Percentiles rank a stretch among this genome's conserved stretches.
Evolutionary conservation across 1,140 invertebrate species (phyloP).

Genomic region (Drosophila murphyi): DNA sequence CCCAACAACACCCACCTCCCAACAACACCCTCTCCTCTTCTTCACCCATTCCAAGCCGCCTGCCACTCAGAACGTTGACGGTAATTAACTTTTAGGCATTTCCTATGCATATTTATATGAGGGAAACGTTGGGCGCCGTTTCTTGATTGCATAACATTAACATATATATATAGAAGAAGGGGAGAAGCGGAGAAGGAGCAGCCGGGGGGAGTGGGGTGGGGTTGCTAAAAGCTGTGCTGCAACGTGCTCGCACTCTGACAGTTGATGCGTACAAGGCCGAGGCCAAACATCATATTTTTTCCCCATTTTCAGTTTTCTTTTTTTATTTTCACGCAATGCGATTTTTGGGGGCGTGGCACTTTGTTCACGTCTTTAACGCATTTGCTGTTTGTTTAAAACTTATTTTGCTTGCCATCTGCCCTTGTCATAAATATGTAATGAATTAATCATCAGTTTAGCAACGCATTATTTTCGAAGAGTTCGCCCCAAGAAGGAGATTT

Average conservation of each 20-base stretch:
- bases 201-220: not conserved
- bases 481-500: slow-evolving; percentile 34
- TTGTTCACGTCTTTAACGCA: not conserved
- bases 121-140: slow-evolving; percentile 7
- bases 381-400: slow-evolving; percentile 9
- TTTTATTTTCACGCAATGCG: not conserved
- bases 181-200: not conserved
- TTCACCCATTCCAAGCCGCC: slow-evolving; percentile 19
- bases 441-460: slow-evolving; percentile 79
- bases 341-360: not conserved
- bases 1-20: not conserved
- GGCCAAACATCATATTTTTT: slow-evolving; percentile 17
- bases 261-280: slow-evolving; percentile 67
- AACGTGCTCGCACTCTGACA: slow-evolving; percentile 33
- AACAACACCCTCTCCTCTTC: not conserved
- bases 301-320: slow-evolving; percentile 6
- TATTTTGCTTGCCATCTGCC: slow-evolving; percentile 48
- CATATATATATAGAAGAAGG: slow-evolving; percentile 31
- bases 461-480: slow-evolving; percentile 25
- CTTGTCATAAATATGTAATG: slow-evolving; percentile 73
- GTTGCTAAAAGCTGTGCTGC: not conserved
- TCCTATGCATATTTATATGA: slow-evolving; percentile 79
- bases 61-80: slow-evolving; percentile 80
- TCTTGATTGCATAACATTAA: slow-evolving; percentile 72
- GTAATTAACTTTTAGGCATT: slow-evolving; percentile 83